These are phyloP conservation scores for Porites evermanni DNA, from an alignment of 92 coral and sea anemone genomes.

Conservation along the genomic window DNA sequence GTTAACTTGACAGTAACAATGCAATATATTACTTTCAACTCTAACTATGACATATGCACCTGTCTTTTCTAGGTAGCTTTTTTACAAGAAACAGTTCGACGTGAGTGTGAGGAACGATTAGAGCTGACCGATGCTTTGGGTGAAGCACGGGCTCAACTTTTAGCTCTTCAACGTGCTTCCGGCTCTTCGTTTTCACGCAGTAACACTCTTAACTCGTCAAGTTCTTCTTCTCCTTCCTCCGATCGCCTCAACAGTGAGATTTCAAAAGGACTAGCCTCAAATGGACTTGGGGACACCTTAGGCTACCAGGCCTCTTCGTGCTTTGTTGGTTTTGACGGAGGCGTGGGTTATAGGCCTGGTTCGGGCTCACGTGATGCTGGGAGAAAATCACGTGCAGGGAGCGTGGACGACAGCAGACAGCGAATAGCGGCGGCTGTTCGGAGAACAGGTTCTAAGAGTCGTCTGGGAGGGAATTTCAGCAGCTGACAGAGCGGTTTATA, in stretches of 20 bases:
- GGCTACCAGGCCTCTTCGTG: conserved; percentile 57
- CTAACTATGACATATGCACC: background rate
- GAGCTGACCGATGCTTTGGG: conserved; percentile 94
- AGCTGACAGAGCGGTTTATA: conserved; percentile 27
- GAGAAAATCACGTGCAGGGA: conserved; percentile 67
- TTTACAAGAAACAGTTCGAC: conserved; percentile 97
- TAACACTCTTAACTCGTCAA: conserved; percentile 45
- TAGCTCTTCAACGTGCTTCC: conserved; percentile 76
- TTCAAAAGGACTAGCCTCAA: conserved; percentile 26
- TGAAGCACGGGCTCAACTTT: conserved; percentile 90
- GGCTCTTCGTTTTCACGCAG: conserved; percentile 65
- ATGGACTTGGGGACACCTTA: conserved; percentile 36
- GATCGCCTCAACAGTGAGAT: conserved; percentile 32
- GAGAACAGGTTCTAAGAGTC: conserved; percentile 72
- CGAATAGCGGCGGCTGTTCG: conserved; percentile 96
- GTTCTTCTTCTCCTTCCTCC: background rate
- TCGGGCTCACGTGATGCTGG: conserved; percentile 67
- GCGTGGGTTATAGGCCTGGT: conserved; percentile 62
- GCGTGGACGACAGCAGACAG: conserved; percentile 91
- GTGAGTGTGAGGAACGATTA: conserved; percentile 96
- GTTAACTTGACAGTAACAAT: too few species aligned
- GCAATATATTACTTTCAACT: too few species aligned
- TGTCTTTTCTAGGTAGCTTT: conserved; percentile 62
- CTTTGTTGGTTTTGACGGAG: conserved; percentile 82
- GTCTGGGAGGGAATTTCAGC: conserved; percentile 59